Base-by-base conservation (phyloP, 2,888 invertebrate genomes). In the Apodemia duryi region DNA sequence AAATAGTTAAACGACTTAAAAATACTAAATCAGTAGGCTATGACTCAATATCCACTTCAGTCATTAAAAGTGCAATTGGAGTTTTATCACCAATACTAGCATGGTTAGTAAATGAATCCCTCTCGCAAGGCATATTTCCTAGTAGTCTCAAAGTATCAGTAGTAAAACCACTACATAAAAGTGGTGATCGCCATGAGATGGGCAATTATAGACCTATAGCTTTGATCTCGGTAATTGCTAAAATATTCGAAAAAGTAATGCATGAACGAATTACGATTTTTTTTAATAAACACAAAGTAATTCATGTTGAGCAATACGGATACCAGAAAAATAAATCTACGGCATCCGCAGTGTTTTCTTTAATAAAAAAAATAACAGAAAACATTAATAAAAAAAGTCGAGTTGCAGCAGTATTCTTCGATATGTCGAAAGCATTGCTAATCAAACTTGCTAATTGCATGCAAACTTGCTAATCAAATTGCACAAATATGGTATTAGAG, bases 91-190 rank as follows among this genome's bases (percentile, higher is more conserved):
- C 32, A 4, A n/a, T 52, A 35, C 21, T 63, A 7, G 52, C 35
- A 5, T 52, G 52, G 51, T 51, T 63, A n/a, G 32, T 63, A 52
- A 52, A 63, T n/a, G 6, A 32, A 63, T 52, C 63, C 51, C 29
- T 63, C 38, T 52, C 49, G 21, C 21, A 21, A 21, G 21, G 21
- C 21, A 21, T 21, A 21, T 21, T 21, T 21, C 21, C 21, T 21
- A 2, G n/a, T 32, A 38, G 41, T 35, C 51, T 63, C 1, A 63
- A 63, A 52, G 21, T 63, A 4, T 54, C 52, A 21, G 35, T 52
- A 10, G 54, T 63, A 52, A 63, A 54, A 54, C 63, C 38, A 35
- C 38, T 63, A 51, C 10, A 54, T 35, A 63, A 52, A 38, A 52
- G 9, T 21, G 52, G 51, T 35, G 29, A 52, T 38, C 52, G 28